Base-by-base conservation (phyloP, 2,113 vertebrate species). In the Sinocyclocheilus grahami region DNA sequence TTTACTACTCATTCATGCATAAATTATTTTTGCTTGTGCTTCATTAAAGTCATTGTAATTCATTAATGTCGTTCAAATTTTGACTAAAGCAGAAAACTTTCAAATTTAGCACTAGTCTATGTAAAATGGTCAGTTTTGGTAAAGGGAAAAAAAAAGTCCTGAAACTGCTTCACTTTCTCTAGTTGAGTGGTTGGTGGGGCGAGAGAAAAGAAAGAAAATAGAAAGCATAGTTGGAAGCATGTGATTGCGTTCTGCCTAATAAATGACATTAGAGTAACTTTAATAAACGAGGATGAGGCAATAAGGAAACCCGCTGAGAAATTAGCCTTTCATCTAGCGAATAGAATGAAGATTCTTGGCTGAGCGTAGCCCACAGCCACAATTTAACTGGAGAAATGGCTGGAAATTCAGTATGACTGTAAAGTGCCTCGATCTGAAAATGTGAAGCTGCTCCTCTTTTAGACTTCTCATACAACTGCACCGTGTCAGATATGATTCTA, bases 201-300 rank as follows among this genome's bases (percentile, higher is more conserved):
- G 39, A 60, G 78, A 71, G 39, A 58, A 82, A 81, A 42, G 51
- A 48, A 48, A 14, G 24, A 60, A 75, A 60, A 67, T n/a, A 67
- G 79, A 46, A 76, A 30, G 16, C 53, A 24, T 14, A 27, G 62
- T 76, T 60, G 53, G 30, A 83, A 79, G 79, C 12, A 18, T 74
- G 72, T 78, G 74, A 85, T 85, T 80, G 69, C 55, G 69, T 83
- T 71, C 83, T 71, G 1, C 11, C 46, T 85, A 87, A 87, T 87
- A 85, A 89, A 89, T 89, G 63, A 89, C 85, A 89, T 89, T 87
- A 87, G 79, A 85, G 88, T 84, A 80, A 80, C 79, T 89, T 63
- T 89, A 89, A 87, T 87, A 89, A 88, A 89, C 51, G 80, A 80
- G 83, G 86, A 85, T 75, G 77, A 80, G 86, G 86, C 77, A 75